A percentile compares a stretch with the other conserved stretches of the same genome.
phyloP scores from a whole-genome alignment of 2,797 vertebrate species.

The Acropternis orthonyx region DNA sequence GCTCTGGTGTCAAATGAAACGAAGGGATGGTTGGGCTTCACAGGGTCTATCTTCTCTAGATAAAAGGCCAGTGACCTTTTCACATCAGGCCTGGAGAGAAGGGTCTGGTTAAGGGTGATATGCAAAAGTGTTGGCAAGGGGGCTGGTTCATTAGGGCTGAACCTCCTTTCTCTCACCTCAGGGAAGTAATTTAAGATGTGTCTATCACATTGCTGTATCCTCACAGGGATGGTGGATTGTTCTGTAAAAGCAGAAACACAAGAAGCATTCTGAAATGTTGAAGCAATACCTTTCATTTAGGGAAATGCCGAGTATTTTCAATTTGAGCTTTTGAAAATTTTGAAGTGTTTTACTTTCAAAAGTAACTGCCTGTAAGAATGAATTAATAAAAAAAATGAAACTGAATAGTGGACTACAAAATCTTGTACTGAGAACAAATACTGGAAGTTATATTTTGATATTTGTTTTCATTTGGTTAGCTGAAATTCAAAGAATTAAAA shows the following conservation, averaged over 20 bases:
- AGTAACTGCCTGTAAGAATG: not conserved
- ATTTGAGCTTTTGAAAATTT: not conserved
- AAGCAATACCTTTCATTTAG: not conserved
- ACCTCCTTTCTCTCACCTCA: constrained; percentile 2
- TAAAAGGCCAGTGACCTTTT: constrained; percentile 49
- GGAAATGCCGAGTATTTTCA: not conserved
- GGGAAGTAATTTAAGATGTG: constrained; percentile 25
- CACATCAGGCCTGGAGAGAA: constrained; percentile 7
- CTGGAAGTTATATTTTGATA: not conserved
- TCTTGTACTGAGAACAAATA: not conserved
- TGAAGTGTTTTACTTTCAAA: not conserved
- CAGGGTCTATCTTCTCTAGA: constrained; percentile 31
- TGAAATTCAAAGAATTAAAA: not conserved
- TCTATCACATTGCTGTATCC: not conserved
- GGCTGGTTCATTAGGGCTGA: not conserved
- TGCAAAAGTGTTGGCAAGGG: constrained; percentile 31
- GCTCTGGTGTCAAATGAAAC: constrained; percentile 24
- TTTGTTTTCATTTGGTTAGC: not conserved
- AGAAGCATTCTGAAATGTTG: not conserved
- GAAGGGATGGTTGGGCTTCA: not conserved
- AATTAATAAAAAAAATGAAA: not conserved
- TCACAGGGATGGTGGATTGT: not conserved
- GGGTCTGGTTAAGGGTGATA: not conserved
- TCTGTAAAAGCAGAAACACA: not conserved
- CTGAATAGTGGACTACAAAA: not conserved